These are phyloP conservation scores for Hypercompe scribonia DNA, from an alignment of 2,888 invertebrate species.

Conservation along the genomic window DNA sequence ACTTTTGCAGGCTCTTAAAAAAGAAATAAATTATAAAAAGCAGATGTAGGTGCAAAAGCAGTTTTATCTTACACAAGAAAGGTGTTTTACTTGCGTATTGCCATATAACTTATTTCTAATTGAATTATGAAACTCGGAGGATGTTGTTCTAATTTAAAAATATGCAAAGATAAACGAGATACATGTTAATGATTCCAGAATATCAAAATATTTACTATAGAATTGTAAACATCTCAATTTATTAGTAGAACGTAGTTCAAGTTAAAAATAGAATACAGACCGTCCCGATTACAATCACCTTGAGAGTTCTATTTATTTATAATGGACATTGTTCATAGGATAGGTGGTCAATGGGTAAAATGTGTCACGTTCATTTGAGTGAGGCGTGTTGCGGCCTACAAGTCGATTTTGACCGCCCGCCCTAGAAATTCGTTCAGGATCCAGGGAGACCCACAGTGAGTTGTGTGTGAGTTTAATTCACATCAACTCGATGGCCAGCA, in stretches of 20 bases:
- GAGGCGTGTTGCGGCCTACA: slow-evolving; percentile 28
- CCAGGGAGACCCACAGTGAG: too few relatives aligned
- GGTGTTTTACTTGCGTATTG: neutral
- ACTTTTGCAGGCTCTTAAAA: too few relatives aligned
- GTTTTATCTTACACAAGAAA: too few relatives aligned
- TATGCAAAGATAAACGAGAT: neutral
- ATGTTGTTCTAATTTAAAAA: neutral
- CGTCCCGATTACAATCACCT: slow-evolving; percentile 56
- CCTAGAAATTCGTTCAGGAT: slow-evolving; percentile 56
- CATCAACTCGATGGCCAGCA: too few relatives aligned
- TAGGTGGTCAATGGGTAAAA: slow-evolving; percentile 41
- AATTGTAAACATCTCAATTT: slow-evolving; percentile 45
- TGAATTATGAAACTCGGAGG: neutral
- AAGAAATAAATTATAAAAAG: too few relatives aligned
- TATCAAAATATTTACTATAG: slow-evolving; percentile 16
- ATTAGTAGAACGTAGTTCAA: slow-evolving; percentile 57
- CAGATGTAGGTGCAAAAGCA: too few relatives aligned
- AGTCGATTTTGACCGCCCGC: slow-evolving; percentile 44
- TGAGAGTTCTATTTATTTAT: slow-evolving; percentile 54
- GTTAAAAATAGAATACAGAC: slow-evolving; percentile 51
- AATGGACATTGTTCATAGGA: slow-evolving; percentile 54
- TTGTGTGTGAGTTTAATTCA: too few relatives aligned
- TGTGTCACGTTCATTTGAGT: slow-evolving; percentile 43
- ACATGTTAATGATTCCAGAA: slow-evolving; percentile 14
- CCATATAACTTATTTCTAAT: neutral